Evolutionary conservation across 2,113 vertebrate genomes (phyloP).

Genomic region (Brachyhypopomus occidentalis): DNA sequence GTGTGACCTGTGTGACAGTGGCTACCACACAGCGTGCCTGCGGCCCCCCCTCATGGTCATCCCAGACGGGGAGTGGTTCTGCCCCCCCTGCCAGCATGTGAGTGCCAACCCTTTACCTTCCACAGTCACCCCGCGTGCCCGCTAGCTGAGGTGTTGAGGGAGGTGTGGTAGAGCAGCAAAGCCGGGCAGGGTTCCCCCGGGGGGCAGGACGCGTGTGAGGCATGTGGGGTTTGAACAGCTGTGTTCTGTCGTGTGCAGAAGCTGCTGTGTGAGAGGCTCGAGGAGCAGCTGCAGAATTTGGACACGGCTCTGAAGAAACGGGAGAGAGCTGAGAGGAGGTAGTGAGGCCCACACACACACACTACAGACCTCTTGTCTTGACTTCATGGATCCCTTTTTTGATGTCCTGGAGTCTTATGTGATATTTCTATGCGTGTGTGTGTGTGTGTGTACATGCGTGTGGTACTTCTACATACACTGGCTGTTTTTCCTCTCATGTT

Average conservation of each 20-base stretch:
- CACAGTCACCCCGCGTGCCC: too few relatives aligned
- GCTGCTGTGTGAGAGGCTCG: conserved; percentile 92
- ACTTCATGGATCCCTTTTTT: background rate
- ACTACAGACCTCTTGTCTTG: conserved; percentile 27
- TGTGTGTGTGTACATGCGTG: too few relatives aligned
- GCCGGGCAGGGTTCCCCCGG: too few relatives aligned
- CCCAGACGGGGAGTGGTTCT: conserved; percentile 98
- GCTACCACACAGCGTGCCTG: conserved; percentile 96
- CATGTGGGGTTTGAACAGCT: background rate
- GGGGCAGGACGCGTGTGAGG: background rate
- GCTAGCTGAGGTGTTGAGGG: background rate
- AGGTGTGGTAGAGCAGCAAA: too few relatives aligned
- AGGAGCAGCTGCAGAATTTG: conserved; percentile 92
- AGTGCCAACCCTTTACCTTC: conserved; percentile 36
- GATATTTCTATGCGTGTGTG: too few relatives aligned
- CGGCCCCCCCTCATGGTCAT: conserved; percentile 96
- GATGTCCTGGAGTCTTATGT: background rate
- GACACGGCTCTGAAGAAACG: conserved; percentile 95
- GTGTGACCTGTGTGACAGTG: conserved; percentile 92
- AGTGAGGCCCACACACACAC: too few relatives aligned
- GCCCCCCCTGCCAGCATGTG: conserved; percentile 97
- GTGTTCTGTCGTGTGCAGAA: conserved; percentile 75
- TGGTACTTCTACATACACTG: too few relatives aligned
- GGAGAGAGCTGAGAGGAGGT: conserved; percentile 94
- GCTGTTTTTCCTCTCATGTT: too few relatives aligned